Evolutionary conservation across 2,113 vertebrate genomes (phyloP), one percentile per base, ranked within the genome.

Genomic region (Formicarius rufipectus): DNA sequence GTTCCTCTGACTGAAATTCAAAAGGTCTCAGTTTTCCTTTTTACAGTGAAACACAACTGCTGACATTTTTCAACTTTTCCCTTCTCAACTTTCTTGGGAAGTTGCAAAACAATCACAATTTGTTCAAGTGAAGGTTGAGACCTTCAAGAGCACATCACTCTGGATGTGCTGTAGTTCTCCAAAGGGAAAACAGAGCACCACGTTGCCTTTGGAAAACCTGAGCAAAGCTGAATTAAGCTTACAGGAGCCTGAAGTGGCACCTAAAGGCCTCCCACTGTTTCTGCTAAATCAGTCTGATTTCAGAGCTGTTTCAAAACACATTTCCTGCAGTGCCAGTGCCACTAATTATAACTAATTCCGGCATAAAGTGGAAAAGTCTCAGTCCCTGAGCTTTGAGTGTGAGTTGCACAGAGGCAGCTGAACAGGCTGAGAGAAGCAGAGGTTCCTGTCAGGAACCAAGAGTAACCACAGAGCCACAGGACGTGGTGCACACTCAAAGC

Each of bases 31-130:
- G 3, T 66, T 91, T 82, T 84, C 89, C 62, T 52, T 25, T 87
- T 78, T 18, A 50, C 56, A 62, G 42, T 30, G 27, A 52, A 90
- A 89, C 27, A 87, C 89, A 84, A 92, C 13, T 45, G 52, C 68
- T 95, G 91, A 87, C 60, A 87, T 89, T 93, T 95, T 71, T 81
- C 84, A 94, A 14, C 69, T 81, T 76, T 52, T 28, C 64, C 56
- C 20, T 80, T 74, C 89, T 89, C 87, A n/a, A 1, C 56, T 92
- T 72, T 4, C 84, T 37, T 31, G 47, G 44, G 73, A 86, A 92
- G 81, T 78, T 73, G 82, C 64, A 68, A 89, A 84, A 52, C 2
- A 9, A 47, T 64, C 14, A 7, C 59, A 40, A 2, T 25, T 37
- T 83, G 84, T 89, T 71, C 64, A 90, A 88, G 60, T 4, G 2